phyloP scores from a whole-genome alignment of 2,797 vertebrate species.

The Hafferia zeledoni region DNA sequence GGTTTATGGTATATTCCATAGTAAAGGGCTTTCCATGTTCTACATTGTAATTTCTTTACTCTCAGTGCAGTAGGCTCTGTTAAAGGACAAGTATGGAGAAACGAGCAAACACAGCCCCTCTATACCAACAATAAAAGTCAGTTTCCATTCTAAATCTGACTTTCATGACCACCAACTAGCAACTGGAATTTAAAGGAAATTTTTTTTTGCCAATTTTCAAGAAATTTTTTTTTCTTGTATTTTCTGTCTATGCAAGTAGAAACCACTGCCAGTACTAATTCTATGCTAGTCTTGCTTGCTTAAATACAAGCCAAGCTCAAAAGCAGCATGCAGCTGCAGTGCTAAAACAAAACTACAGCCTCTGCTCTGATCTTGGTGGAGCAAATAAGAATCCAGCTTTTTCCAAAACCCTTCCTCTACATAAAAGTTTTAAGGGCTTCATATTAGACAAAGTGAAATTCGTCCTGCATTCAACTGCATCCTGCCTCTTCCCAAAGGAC shows the following conservation, averaged over 20 bases:
- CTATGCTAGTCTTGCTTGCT: background rate
- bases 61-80: background rate
- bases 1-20: background rate
- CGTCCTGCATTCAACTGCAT: background rate
- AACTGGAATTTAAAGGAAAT: background rate
- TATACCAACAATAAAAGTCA: background rate
- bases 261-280: background rate
- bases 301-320: background rate
- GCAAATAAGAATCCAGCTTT: background rate
- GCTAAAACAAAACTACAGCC: background rate
- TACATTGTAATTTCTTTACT: background rate
- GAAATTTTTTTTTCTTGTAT: background rate
- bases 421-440: background rate
- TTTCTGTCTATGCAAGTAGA: background rate
- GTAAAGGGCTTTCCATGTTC: background rate
- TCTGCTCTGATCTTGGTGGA: background rate
- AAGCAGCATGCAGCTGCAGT: background rate
- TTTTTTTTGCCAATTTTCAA: background rate
- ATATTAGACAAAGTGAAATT: background rate
- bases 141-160: background rate
- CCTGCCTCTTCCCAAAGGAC: background rate
- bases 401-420: background rate
- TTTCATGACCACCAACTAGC: background rate
- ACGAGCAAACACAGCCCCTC: background rate
- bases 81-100: background rate